Conservation (phyloP, 2,888 invertebrate genomes). For the Anaspis maculata region DNA sequence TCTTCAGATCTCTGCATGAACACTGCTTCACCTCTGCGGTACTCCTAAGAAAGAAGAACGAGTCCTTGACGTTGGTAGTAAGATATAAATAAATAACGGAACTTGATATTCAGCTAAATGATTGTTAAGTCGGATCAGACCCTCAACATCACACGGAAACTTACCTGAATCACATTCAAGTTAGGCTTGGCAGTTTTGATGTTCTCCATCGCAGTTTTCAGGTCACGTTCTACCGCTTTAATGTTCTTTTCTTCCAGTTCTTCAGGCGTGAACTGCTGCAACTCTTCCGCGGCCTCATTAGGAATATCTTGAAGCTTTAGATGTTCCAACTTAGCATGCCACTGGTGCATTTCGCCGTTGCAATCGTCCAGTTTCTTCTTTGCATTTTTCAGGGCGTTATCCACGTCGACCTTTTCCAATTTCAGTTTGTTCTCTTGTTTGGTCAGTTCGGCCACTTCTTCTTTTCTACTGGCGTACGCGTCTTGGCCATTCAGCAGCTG, state of each 20-base stretch:
- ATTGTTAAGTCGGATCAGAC: too few species aligned
- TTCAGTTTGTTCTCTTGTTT: conserved; percentile 60
- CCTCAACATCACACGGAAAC: too few species aligned
- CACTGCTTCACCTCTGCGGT: conserved; percentile 42
- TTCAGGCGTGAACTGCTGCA: conserved; percentile 55
- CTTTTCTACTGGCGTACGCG: conserved; percentile 49
- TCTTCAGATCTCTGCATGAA: conserved; percentile 70
- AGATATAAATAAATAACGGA: too few species aligned
- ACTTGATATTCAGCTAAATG: too few species aligned
- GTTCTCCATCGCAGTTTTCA: conserved; percentile 51
- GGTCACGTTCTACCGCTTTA: conserved; percentile 51
- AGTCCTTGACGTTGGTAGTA: neutral
- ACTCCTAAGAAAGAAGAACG: neutral
- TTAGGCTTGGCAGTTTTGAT: conserved; percentile 63
- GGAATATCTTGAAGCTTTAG: conserved; percentile 59
- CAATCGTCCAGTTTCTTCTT: conserved; percentile 52
- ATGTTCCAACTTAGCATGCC: conserved; percentile 47
- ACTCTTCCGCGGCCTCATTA: conserved; percentile 32
- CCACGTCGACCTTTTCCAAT: conserved; percentile 63
- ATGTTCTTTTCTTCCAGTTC: conserved; percentile 53
- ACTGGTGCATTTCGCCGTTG: conserved; percentile 48
- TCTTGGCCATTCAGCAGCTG: conserved; percentile 50
- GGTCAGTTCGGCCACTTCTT: conserved; percentile 54
- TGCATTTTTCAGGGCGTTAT: conserved; percentile 57
- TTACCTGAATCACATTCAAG: conserved; percentile 60